A percentile compares a stretch with the other conserved stretches of the same genome.
These are phyloP conservation scores for Empis stercorea DNA, from an alignment of 2,888 invertebrate genomes.

Conservation along the genomic window DNA sequence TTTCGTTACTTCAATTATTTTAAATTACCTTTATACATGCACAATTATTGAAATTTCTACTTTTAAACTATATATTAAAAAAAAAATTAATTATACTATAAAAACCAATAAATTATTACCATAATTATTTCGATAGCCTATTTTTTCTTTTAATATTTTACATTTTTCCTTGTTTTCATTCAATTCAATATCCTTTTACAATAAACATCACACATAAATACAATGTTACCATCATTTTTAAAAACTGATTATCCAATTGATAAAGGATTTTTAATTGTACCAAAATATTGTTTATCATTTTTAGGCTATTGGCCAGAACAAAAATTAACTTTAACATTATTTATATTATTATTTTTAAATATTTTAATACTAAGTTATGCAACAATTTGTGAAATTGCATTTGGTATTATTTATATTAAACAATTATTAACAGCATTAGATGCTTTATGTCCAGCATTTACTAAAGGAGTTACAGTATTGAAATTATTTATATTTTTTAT, in stretches of 20 bases:
- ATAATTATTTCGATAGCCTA: too few relatives aligned
- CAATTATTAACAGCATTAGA: not conserved
- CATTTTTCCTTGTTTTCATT: too few relatives aligned
- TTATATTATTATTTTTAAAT: not conserved
- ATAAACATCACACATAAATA: too few relatives aligned
- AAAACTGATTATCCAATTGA: conserved; percentile 20
- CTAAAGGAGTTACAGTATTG: not conserved
- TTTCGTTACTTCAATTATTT: too few relatives aligned
- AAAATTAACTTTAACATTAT: conserved; percentile 8
- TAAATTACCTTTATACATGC: too few relatives aligned
- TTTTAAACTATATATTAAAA: too few relatives aligned
- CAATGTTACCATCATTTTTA: conserved; percentile 21
- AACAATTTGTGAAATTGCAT: not conserved
- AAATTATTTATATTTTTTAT: not conserved
- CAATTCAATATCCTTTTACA: too few relatives aligned
- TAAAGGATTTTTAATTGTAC: conserved; percentile 21
- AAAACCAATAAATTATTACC: too few relatives aligned
- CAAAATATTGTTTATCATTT: conserved; percentile 19
- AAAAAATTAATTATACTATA: too few relatives aligned
- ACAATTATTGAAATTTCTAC: too few relatives aligned
- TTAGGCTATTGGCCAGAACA: conserved; percentile 26
- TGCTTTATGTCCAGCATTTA: not conserved
- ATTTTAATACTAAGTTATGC: not conserved
- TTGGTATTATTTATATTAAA: not conserved
- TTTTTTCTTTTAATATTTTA: too few relatives aligned